Conservation (phyloP, 2,888 invertebrate species). For the Neuroscelio doddi region DNA sequence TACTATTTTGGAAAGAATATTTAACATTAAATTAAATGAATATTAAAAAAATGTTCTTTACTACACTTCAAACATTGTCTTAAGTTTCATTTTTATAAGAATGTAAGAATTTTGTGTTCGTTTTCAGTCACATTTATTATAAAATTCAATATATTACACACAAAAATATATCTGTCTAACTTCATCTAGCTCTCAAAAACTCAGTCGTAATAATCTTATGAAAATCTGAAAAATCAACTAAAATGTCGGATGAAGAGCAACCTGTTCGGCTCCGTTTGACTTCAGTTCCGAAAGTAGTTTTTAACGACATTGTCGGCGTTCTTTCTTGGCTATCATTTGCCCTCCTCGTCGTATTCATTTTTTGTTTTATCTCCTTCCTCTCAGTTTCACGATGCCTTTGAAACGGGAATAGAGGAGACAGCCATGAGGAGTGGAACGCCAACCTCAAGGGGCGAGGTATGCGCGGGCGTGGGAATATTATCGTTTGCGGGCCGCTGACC, state of each 20-base stretch:
- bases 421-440: constrained; percentile 29
- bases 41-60: too few relatives aligned
- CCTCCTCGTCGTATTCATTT: constrained; percentile 30
- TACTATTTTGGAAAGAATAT: too few relatives aligned
- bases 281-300: constrained; percentile 35
- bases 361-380: constrained; percentile 44
- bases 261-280: constrained; percentile 9
- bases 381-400: constrained; percentile 33
- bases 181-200: not conserved
- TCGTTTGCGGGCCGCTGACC: constrained; percentile 58
- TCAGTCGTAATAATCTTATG: not conserved
- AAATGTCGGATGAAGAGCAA: not conserved
- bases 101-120: too few relatives aligned
- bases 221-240: not conserved
- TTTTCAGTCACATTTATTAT: too few relatives aligned
- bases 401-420: constrained; percentile 33
- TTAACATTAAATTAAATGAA: too few relatives aligned
- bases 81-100: too few relatives aligned
- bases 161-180: too few relatives aligned
- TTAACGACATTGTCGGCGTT: constrained; percentile 27
- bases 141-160: too few relatives aligned
- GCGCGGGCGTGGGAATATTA: constrained; percentile 62
- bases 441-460: constrained; percentile 31
- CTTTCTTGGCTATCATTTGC: constrained; percentile 39
- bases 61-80: too few relatives aligned